phyloP scores from a whole-genome alignment of 1,140 invertebrate genomes.

The Amyelois transitella region DNA sequence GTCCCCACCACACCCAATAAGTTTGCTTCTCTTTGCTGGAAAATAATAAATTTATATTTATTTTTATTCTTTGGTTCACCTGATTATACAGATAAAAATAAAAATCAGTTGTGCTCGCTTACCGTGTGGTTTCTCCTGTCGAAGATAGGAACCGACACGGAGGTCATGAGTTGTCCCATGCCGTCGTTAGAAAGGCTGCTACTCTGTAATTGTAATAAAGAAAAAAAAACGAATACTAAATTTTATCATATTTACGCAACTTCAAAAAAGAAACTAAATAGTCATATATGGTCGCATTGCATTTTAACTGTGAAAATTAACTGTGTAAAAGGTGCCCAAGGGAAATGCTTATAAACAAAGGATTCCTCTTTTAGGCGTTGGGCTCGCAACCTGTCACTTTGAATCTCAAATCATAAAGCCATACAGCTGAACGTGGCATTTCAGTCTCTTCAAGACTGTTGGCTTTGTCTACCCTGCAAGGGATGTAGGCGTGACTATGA shows the following conservation, averaged over 20 bases:
- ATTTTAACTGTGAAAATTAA: too few species aligned
- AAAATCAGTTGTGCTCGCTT: constrained; percentile 50
- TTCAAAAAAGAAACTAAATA: not conserved
- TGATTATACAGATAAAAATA: not conserved
- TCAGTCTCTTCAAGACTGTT: too few species aligned
- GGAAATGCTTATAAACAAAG: too few species aligned
- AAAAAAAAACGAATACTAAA: not conserved
- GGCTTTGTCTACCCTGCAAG: too few species aligned
- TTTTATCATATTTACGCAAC: too few species aligned
- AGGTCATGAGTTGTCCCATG: constrained; percentile 88
- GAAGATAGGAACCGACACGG: constrained; percentile 93
- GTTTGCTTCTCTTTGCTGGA: constrained; percentile 86
- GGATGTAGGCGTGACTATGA: too few species aligned
- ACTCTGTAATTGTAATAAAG: constrained; percentile 57
- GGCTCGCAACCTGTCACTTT: too few species aligned
- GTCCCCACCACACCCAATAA: constrained; percentile 95
- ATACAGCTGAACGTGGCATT: too few species aligned
- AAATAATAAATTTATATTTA: constrained; percentile 15
- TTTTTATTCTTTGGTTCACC: constrained; percentile 5
- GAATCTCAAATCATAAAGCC: too few species aligned
- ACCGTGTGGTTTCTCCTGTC: constrained; percentile 93
- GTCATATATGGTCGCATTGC: too few species aligned
- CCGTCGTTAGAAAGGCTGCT: constrained; percentile 80
- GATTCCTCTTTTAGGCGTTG: too few species aligned
- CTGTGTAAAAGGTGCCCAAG: too few species aligned